phyloP scores from a whole-genome alignment of 2,888 invertebrate genomes.

The Mesorhabditis spiculigera region DNA sequence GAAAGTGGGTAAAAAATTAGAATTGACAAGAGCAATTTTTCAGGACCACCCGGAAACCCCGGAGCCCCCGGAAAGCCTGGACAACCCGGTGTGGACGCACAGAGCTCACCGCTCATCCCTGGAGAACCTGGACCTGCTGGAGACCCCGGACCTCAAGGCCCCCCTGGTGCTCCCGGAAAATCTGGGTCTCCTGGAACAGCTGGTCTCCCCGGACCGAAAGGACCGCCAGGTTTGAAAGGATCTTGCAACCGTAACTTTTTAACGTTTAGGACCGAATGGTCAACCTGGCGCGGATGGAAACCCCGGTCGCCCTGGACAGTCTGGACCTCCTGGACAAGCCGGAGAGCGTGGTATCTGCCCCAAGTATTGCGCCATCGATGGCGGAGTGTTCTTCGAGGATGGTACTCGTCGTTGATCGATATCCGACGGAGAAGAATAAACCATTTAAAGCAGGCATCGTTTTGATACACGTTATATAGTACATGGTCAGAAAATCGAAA shows the following conservation, averaged over 20 bases:
- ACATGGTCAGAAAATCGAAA: too few species aligned
- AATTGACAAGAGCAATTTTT: conserved; percentile 10
- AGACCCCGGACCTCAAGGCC: conserved; percentile 45
- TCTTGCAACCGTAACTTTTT: neutral
- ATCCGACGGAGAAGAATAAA: neutral
- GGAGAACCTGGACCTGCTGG: conserved; percentile 38
- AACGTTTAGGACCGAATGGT: neutral
- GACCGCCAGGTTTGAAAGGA: neutral
- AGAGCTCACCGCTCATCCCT: neutral
- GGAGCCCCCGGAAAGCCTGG: neutral
- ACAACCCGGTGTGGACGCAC: neutral
- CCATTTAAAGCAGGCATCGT: too few species aligned
- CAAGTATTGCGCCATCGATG: neutral
- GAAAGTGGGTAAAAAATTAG: too few species aligned
- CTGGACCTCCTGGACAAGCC: neutral
- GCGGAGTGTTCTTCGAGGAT: conserved; percentile 3
- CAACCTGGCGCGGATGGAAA: conserved; percentile 3
- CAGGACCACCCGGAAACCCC: conserved; percentile 31
- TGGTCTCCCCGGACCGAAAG: conserved; percentile 18
- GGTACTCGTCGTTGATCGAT: neutral
- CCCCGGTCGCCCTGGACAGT: neutral
- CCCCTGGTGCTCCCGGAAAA: conserved; percentile 37
- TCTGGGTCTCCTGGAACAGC: neutral
- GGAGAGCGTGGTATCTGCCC: conserved; percentile 5
- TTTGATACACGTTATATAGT: too few species aligned